Evolutionary conservation across 2,888 invertebrate species (phyloP), one percentile per base, ranked within the genome.

Genomic region (Pyrrhosoma nymphula): DNA sequence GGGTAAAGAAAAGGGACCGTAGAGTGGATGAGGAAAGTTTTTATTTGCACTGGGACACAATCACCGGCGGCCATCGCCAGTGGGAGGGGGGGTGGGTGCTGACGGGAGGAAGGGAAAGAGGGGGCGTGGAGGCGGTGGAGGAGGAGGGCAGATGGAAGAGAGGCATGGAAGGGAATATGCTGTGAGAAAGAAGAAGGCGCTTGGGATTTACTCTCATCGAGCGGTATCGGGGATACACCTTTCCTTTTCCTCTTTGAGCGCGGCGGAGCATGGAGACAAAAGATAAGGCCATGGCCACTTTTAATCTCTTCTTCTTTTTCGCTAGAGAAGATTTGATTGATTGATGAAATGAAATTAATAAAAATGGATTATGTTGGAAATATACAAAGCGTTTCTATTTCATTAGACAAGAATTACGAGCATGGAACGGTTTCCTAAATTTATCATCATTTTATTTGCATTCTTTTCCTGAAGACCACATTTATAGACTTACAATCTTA

Each of bases 31-130:
- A 82, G 35, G 82, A 26, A 35, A 82, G 82, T 82, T 82, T 47
- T 82, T 82, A 82, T 82, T 82, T 82, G 82, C 82, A 82, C 30
- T 82, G 82, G 82, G 82, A 35, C 82, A 82, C 82, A 82, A 35
- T 82, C 82, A 30, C 82, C 16, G 30, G 30, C 82, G 82, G 30
- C 82, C 16, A 82, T 35, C n/a, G 82, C 82, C 12, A 69, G 26
- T 69, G 69, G n/a, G 4, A 26, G 69, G 23, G 69, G n/a, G 26
- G n/a, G n/a, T 26, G 69, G 69, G 10, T 69, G 26, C 6, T 4
- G 69, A 47, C 26, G 26, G n/a, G 23, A 69, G 69, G n/a, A 82
- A 35, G 0, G 35, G 30, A 14, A 2, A 82, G 12, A 10, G 75
- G 75, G 63, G 18, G 63, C 20, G 56, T 56, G 56, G 56, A 56